A percentile compares a stretch with the other conserved stretches of the same genome.
Conservation (phyloP, 2,797 vertebrate species). For the Neoniphon sammara region DNA sequence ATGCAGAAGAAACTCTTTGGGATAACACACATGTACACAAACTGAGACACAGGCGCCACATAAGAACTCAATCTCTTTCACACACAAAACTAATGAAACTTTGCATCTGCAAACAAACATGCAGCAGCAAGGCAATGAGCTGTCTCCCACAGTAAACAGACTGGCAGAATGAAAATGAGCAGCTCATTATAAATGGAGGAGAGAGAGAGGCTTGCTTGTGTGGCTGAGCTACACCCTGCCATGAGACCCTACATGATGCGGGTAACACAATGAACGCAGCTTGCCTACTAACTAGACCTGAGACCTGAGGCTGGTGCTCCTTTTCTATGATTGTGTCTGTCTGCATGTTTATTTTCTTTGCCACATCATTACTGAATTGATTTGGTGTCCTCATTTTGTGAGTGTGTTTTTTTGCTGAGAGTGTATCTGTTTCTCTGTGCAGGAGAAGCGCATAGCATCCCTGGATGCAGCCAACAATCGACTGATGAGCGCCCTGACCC, state of each 20-base stretch:
- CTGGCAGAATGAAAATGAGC: constrained; percentile 31
- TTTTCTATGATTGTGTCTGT: too few relatives aligned
- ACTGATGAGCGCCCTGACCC: constrained; percentile 96
- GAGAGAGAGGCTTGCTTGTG: background rate
- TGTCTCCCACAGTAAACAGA: constrained; percentile 27
- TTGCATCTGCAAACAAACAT: constrained; percentile 54
- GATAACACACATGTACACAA: constrained; percentile 11
- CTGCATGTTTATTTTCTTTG: too few relatives aligned
- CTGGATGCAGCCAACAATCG: constrained; percentile 96
- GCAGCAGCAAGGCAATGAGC: constrained; percentile 26
- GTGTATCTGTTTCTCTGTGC: constrained; percentile 18
- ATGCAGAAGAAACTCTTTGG: too few relatives aligned
- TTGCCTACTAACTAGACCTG: background rate
- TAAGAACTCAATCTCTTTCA: constrained; percentile 48
- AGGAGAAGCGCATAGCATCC: constrained; percentile 98
- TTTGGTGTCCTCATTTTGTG: too few relatives aligned
- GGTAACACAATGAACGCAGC: background rate
- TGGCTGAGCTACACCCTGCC: background rate
- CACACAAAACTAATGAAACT: constrained; percentile 37
- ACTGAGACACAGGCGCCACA: constrained; percentile 22
- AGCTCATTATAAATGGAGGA: constrained; percentile 18
- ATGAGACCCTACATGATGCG: background rate
- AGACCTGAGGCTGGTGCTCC: background rate
- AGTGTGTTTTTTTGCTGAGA: background rate
- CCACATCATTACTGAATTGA: too few relatives aligned